Conservation (phyloP, 2,797 vertebrate genomes). For the Steatocranus sp. region DNA sequence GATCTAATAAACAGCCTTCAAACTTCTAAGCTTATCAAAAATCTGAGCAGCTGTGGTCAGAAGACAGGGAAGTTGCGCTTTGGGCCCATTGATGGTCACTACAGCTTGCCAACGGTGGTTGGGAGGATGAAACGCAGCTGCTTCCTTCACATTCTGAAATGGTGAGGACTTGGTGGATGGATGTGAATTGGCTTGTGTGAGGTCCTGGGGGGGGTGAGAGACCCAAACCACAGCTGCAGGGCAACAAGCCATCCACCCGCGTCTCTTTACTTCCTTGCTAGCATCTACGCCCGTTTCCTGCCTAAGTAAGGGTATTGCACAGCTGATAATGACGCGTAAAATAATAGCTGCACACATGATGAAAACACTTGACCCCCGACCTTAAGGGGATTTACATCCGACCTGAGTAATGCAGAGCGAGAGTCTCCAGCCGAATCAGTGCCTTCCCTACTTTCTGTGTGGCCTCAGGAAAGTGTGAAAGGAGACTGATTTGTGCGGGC, state of each 20-base stretch:
- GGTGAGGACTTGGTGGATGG: slow-evolving; percentile 39
- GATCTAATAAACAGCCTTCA: slow-evolving; percentile 39
- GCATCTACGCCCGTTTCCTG: slow-evolving; percentile 47
- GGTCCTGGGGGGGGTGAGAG: slow-evolving; percentile 39
- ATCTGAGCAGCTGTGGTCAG: slow-evolving; percentile 44
- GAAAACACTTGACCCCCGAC: slow-evolving; percentile 59
- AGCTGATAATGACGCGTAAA: slow-evolving; percentile 57
- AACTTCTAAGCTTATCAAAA: slow-evolving; percentile 52
- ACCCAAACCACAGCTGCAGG: slow-evolving; percentile 61
- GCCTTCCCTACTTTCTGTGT: slow-evolving; percentile 61
- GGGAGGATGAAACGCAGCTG: slow-evolving; percentile 61
- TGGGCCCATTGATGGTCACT: slow-evolving; percentile 25
- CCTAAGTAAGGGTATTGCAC: slow-evolving; percentile 22
- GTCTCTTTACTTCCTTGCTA: slow-evolving; percentile 33
- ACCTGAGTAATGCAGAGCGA: slow-evolving; percentile 21
- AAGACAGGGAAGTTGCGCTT: not conserved
- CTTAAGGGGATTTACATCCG: slow-evolving; percentile 42
- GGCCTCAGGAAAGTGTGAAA: slow-evolving; percentile 59
- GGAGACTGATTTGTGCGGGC: slow-evolving; percentile 63
- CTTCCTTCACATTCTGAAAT: slow-evolving; percentile 34
- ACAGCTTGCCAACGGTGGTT: slow-evolving; percentile 39
- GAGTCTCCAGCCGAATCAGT: slow-evolving; percentile 44
- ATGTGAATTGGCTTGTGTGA: slow-evolving; percentile 46
- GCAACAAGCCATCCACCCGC: slow-evolving; percentile 44
- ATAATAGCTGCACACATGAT: slow-evolving; percentile 49